Evolutionary conservation across 2,797 vertebrate species (phyloP), one percentile per base, ranked within the genome.

Genomic region (Gymnothorax reevesii): DNA sequence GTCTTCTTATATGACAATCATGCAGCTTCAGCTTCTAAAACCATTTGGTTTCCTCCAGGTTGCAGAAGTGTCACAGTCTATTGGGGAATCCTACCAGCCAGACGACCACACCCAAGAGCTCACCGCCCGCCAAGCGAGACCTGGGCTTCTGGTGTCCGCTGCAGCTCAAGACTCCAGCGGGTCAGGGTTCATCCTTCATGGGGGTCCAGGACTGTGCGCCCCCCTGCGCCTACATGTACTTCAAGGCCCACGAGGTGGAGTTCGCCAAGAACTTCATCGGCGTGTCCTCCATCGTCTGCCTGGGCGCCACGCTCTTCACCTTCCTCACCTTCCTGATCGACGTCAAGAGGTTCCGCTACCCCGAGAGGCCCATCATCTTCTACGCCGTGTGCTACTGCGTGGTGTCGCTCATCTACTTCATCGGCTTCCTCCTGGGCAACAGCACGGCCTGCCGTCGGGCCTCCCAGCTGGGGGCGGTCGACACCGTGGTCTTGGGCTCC

Each of bases 371-470:
- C 0, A 99, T 99, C 42, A 98, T 99, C 87, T 99, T 99, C 93
- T 99, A 99, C 49, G 98, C 98, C 0, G 98, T 99, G 91, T 99
- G 98, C 94, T 99, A 99, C 95, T 99, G 99, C 98, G 99, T 99
- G 98, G 98, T 99, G 85, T 99, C 98, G 0, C 92, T 99, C 85
- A 97, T 97, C 86, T 99, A 98, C 94, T 98, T 99, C 93, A 96
- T 99, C 85, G 98, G 98, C 8, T 99, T 99, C 90, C 95, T 99
- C 90, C 87, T 99, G 82, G 98, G 98, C 93, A 97, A 98, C 93
- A 92, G 92, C 7, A 97, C 99, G 62, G 96, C 98, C 4, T 99
- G 98, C 92, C 2, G 92, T 96, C 0, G 95, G 97, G 0, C 96
- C 92, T 88, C 96, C 97, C 2, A 95, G 97, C 0, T 96, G 96